Percentiles rank a stretch among this genome's conserved stretches.
These are phyloP conservation scores for Drosophila novamexicana DNA, from an alignment of 1,140 invertebrate species.

Conservation along the genomic window DNA sequence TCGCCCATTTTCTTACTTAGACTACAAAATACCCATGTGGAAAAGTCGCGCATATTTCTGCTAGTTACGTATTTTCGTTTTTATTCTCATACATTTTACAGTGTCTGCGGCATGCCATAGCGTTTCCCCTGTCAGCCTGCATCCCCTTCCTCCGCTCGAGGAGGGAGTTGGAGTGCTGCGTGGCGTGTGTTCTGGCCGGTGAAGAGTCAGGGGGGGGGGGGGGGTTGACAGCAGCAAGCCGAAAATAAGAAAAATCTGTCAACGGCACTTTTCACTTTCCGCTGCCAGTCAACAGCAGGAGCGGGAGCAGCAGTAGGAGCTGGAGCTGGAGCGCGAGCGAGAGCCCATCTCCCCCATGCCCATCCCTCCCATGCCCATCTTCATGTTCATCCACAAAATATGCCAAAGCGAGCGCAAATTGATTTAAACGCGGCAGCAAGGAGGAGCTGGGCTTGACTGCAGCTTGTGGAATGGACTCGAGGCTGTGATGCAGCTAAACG, in stretches of 20 bases:
- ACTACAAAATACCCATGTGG: conserved; percentile 30
- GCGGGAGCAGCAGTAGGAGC: neutral
- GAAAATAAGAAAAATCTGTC: conserved; percentile 78
- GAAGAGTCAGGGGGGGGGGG: neutral
- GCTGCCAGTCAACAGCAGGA: conserved; percentile 1
- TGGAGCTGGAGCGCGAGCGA: neutral
- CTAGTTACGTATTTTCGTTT: conserved; percentile 26
- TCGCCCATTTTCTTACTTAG: conserved; percentile 10
- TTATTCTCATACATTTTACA: conserved; percentile 56
- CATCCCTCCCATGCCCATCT: neutral
- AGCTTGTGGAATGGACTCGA: neutral
- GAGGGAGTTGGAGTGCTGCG: neutral
- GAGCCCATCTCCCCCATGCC: neutral
- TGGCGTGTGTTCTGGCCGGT: neutral
- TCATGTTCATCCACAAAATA: conserved; percentile 61
- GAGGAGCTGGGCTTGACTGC: neutral
- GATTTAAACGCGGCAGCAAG: conserved; percentile 75
- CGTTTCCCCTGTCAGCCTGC: conserved; percentile 3
- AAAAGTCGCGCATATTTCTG: conserved; percentile 44
- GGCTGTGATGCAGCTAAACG: conserved; percentile 1
- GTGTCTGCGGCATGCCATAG: conserved; percentile 62
- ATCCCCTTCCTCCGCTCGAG: neutral
- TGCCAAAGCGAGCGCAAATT: conserved; percentile 79
- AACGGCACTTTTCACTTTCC: conserved; percentile 70
- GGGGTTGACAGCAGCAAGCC: conserved; percentile 47